A percentile compares a stretch with the other conserved stretches of the same genome.
phyloP scores from a whole-genome alignment of 2,797 vertebrate genomes.

The Smutsia temminckii region DNA sequence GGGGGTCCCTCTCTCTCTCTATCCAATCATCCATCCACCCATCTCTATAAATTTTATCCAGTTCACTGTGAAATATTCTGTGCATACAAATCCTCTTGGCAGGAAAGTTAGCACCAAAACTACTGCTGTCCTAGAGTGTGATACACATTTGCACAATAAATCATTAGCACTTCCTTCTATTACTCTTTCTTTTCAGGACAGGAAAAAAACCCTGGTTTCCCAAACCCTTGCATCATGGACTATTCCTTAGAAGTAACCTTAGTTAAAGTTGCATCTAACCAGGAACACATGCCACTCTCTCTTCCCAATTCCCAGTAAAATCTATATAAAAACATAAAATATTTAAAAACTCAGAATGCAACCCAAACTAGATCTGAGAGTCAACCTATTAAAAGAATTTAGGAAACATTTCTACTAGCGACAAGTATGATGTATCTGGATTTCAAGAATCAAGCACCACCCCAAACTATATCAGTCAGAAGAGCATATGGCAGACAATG shows the following conservation, averaged over 20 bases:
- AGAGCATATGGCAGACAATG: background rate
- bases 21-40: background rate
- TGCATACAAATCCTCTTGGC: background rate
- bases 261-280: background rate
- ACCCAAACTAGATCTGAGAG: background rate
- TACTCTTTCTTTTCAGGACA: slow-evolving; percentile 1
- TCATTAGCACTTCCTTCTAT: slow-evolving; percentile 13
- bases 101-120: background rate
- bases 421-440: background rate
- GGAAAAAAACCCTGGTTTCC: background rate
- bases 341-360: background rate
- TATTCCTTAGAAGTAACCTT: background rate
- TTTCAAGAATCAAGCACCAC: background rate
- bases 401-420: background rate
- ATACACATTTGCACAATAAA: background rate
- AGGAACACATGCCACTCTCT: background rate
- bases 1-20: background rate
- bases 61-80: background rate
- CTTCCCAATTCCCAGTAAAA: background rate
- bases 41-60: background rate
- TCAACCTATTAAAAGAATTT: background rate
- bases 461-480: background rate
- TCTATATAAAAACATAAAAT: background rate
- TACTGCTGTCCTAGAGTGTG: background rate
- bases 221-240: background rate